Percentiles rank a stretch among this genome's conserved stretches.
phyloP scores from a whole-genome alignment of 2,888 invertebrate species.

The Napeogenes sylphis region DNA sequence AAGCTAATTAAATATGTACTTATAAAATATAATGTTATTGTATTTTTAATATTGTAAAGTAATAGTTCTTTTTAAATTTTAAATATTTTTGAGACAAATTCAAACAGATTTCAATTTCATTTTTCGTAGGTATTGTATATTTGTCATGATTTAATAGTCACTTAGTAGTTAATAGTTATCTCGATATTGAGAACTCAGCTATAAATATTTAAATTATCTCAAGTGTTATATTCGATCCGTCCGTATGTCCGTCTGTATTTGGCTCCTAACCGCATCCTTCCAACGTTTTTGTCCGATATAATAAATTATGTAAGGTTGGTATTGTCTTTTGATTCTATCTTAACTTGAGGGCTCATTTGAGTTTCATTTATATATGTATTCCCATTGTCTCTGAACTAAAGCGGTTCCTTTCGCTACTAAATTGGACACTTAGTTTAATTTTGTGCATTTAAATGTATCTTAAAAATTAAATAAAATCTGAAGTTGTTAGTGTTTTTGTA shows the following conservation, averaged over 20 bases:
- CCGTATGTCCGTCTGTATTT: slow-evolving; percentile 25
- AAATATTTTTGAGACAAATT: too few relatives aligned
- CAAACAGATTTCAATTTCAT: too few relatives aligned
- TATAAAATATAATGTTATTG: too few relatives aligned
- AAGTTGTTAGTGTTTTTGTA: not conserved
- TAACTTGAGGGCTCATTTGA: slow-evolving; percentile 49
- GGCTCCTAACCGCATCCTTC: slow-evolving; percentile 36
- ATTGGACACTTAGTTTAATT: slow-evolving; percentile 7
- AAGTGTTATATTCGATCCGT: slow-evolving; percentile 9
- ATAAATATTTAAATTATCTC: not conserved
- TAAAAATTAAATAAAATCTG: not conserved
- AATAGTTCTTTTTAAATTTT: too few relatives aligned
- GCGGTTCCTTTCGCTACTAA: slow-evolving; percentile 1
- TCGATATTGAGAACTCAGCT: not conserved
- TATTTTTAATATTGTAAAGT: too few relatives aligned
- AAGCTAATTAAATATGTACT: too few relatives aligned
- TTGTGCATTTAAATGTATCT: slow-evolving; percentile 1
- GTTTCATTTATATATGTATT: slow-evolving; percentile 6
- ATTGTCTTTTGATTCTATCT: slow-evolving; percentile 68
- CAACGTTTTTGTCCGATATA: slow-evolving; percentile 61
- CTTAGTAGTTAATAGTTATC: too few relatives aligned
- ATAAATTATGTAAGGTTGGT: slow-evolving; percentile 66
- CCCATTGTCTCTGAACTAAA: slow-evolving; percentile 6
- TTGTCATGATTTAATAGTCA: too few relatives aligned
- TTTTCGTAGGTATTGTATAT: too few relatives aligned